A percentile compares a stretch with the other conserved stretches of the same genome.
Evolutionary conservation across 2,888 invertebrate genomes (phyloP).

Genomic region (Netelia virgata): DNA sequence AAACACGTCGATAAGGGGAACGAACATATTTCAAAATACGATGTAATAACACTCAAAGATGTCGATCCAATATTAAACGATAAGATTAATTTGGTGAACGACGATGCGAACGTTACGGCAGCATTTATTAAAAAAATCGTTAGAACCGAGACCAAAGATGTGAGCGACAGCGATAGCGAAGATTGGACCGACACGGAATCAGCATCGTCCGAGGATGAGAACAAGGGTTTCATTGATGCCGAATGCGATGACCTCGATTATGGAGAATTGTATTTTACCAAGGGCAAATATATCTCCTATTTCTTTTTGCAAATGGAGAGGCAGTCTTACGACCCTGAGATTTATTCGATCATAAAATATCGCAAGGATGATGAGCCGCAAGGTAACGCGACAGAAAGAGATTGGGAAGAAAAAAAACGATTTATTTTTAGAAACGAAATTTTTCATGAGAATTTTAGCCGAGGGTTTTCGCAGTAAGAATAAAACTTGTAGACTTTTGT

Average conservation of each 20-base stretch:
- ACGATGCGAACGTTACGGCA: not conserved
- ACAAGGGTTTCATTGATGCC: conserved; percentile 70
- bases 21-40: not conserved
- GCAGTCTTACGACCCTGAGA: conserved; percentile 79
- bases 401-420: conserved; percentile 24
- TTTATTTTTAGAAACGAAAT: not conserved
- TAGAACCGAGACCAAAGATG: conserved; percentile 38
- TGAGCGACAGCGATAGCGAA: conserved; percentile 65
- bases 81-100: not conserved
- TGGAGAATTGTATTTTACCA: conserved; percentile 81
- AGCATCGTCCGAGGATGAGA: conserved; percentile 75
- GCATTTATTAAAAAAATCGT: conserved; percentile 40
- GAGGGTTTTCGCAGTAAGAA: not conserved
- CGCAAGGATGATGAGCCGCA: conserved; percentile 72
- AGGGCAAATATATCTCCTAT: conserved; percentile 80
- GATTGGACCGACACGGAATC: conserved; percentile 70
- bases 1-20: not conserved
- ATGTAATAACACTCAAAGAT: not conserved
- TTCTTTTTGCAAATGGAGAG: conserved; percentile 82
- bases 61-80: conserved; percentile 17
- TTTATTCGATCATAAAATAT: conserved; percentile 80
- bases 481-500: too few relatives aligned
- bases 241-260: conserved; percentile 74
- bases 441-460: not conserved
- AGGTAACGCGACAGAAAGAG: conserved; percentile 40